Conservation (phyloP, 2,888 invertebrate species). For the Lampropteryx suffumata region DNA sequence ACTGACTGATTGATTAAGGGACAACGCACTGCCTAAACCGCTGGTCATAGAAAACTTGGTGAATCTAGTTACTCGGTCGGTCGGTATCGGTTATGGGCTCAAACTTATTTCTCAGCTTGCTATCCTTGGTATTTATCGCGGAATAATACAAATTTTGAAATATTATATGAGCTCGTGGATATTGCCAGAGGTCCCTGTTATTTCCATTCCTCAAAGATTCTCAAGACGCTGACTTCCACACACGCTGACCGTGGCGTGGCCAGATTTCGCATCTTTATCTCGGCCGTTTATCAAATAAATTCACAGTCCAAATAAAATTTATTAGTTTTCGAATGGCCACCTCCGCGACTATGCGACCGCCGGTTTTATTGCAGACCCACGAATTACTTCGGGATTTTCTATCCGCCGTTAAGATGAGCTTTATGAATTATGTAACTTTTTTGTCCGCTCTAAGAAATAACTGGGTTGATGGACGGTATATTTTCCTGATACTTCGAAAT, state of each 20-base stretch:
- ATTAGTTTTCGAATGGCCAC: constrained; percentile 74
- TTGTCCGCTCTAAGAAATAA: constrained; percentile 36
- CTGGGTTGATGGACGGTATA: constrained; percentile 28
- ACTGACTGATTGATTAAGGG: too few species aligned
- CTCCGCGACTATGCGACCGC: constrained; percentile 59
- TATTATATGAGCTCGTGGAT: too few species aligned
- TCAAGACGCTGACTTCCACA: constrained; percentile 23
- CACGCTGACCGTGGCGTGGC: constrained; percentile 52
- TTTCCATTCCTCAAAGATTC: not conserved
- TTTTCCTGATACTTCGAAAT: constrained; percentile 29
- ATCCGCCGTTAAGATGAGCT: constrained; percentile 40
- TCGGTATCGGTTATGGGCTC: too few species aligned
- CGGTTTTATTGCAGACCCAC: constrained; percentile 59
- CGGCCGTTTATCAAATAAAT: constrained; percentile 76
- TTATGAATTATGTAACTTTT: constrained; percentile 43
- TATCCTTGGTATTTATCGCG: too few species aligned
- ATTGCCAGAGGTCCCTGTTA: not conserved
- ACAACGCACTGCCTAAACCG: too few species aligned
- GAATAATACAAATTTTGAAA: too few species aligned
- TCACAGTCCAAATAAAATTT: constrained; percentile 72
- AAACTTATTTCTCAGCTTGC: too few species aligned
- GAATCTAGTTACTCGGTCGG: too few species aligned
- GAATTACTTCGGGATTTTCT: constrained; percentile 54
- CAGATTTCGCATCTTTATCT: constrained; percentile 63
- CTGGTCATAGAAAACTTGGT: too few species aligned